Percentiles rank a stretch among this genome's conserved stretches.
Conservation (phyloP, 2,113 vertebrate species). For the Trematocara marginatum region DNA sequence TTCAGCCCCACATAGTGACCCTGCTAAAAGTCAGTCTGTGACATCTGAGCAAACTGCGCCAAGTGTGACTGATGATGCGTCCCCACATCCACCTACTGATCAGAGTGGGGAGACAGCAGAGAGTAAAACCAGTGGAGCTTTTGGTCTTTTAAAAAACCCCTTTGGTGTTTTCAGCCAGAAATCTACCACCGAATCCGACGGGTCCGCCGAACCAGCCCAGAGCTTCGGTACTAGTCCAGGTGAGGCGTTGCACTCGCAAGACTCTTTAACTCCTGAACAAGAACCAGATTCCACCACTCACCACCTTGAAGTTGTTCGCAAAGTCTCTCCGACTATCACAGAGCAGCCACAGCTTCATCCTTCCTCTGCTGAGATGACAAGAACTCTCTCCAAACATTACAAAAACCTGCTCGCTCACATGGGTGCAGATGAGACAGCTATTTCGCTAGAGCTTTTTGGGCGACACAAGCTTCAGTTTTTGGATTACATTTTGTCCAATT, state of each 20-base stretch:
- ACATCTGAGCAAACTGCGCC: not conserved
- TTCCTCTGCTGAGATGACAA: not conserved
- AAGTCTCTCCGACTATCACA: not conserved
- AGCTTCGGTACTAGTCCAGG: not conserved
- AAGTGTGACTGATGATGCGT: not conserved
- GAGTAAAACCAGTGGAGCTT: not conserved
- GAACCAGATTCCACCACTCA: not conserved
- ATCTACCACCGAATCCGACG: not conserved
- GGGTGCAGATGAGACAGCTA: slow-evolving; percentile 11
- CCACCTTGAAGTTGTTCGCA: not conserved
- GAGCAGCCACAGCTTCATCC: not conserved
- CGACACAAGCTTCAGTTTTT: slow-evolving; percentile 62
- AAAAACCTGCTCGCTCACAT: slow-evolving; percentile 43
- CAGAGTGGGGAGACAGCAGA: not conserved
- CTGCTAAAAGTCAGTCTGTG: not conserved
- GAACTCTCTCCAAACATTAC: slow-evolving; percentile 30
- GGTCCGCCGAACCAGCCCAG: not conserved
- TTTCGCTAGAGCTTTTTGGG: slow-evolving; percentile 53
- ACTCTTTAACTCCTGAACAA: not conserved
- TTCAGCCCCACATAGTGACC: not conserved
- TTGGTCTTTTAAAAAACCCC: slow-evolving; percentile 25
- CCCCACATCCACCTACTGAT: not conserved
- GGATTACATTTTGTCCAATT: slow-evolving; percentile 50
- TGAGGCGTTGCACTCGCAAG: not conserved
- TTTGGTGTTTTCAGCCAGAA: slow-evolving; percentile 28